phyloP scores from a whole-genome alignment of 92 coral and sea anemone species.

The Zoanthus sociatus region DNA sequence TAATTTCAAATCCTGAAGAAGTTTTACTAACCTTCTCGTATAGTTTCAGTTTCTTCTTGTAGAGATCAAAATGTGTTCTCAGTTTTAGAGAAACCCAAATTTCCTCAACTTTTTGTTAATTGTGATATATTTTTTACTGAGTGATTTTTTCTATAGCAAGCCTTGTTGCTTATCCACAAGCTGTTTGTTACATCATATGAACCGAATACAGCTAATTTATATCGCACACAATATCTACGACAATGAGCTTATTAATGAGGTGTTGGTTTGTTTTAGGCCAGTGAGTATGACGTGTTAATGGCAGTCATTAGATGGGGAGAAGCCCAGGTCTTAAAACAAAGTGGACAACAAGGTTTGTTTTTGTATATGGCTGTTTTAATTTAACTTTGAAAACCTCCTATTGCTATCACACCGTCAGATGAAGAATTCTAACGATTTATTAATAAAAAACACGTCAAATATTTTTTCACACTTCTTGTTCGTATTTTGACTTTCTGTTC shows the following conservation, averaged over 20 bases:
- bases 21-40: too few species aligned
- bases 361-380: background rate
- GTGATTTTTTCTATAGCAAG: background rate
- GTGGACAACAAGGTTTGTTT: conserved; percentile 73
- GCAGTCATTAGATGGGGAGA: conserved; percentile 97
- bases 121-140: background rate
- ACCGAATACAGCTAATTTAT: background rate
- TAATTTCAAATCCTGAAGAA: too few species aligned
- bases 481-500: too few species aligned
- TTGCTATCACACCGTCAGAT: too few species aligned
- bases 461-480: too few species aligned
- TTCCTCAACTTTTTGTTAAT: background rate
- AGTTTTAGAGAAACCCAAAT: background rate
- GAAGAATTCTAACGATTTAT: too few species aligned
- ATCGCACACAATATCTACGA: background rate
- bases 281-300: conserved; percentile 93
- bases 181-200: background rate
- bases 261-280: conserved; percentile 63
- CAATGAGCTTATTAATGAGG: background rate
- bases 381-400: conserved; percentile 31
- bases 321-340: conserved; percentile 76
- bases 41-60: background rate
- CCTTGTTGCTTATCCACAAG: background rate
- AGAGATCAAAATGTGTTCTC: background rate
- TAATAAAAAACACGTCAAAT: too few species aligned